Conservation (phyloP, 1,140 invertebrate genomes). For the Cephus cinctus region DNA sequence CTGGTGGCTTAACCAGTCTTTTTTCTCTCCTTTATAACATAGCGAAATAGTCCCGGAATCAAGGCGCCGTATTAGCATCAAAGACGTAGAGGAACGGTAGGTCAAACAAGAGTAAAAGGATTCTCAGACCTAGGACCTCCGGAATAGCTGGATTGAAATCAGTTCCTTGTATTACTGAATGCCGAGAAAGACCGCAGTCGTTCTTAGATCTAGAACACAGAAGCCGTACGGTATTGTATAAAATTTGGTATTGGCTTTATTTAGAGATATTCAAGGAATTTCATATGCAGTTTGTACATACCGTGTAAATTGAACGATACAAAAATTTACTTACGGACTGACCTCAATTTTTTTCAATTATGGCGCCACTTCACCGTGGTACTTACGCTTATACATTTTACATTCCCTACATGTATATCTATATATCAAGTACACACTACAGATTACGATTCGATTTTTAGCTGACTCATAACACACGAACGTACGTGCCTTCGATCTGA, state of each 20-base stretch:
- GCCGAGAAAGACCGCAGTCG: too few relatives aligned
- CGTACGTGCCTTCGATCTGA: conserved; percentile 8
- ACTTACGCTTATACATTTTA: too few relatives aligned
- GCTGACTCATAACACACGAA: conserved; percentile 32
- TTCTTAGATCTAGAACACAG: too few relatives aligned
- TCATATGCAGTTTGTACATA: too few relatives aligned
- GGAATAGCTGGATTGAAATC: conserved; percentile 40
- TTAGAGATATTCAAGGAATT: too few relatives aligned
- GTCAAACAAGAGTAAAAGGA: conserved; percentile 15
- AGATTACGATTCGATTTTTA: too few relatives aligned
- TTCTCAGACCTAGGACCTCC: conserved; percentile 17
- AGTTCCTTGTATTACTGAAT: conserved; percentile 22
- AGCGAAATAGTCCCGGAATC: conserved; percentile 38
- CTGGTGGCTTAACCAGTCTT: conserved; percentile 1
- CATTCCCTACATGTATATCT: background rate
- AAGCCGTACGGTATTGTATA: too few relatives aligned
- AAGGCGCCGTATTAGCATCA: conserved; percentile 43
- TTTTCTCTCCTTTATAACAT: conserved; percentile 22
- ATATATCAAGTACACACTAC: background rate
- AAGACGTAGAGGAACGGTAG: conserved; percentile 23
- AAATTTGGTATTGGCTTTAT: too few relatives aligned
- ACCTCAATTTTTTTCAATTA: too few relatives aligned
- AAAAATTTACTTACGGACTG: too few relatives aligned
- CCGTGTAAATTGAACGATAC: too few relatives aligned
- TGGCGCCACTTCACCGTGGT: too few relatives aligned